phyloP scores from a whole-genome alignment of 2,797 vertebrate genomes.

The Labeo calbasu region DNA sequence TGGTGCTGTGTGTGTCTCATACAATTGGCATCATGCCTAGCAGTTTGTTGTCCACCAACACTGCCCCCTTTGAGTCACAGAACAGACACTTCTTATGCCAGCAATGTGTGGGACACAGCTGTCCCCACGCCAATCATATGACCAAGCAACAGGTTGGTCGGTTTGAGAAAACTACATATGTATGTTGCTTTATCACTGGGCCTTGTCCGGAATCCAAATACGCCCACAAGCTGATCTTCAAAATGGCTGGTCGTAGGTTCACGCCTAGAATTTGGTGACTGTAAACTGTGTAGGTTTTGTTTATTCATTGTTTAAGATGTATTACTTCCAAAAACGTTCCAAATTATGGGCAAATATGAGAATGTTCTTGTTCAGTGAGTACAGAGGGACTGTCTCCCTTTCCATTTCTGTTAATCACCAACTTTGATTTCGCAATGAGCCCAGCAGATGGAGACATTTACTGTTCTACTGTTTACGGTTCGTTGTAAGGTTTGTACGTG shows the following conservation, averaged over 20 bases:
- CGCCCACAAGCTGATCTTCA: background rate
- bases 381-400: background rate
- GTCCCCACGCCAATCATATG: constrained; percentile 19
- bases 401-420: background rate
- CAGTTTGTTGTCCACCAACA: constrained; percentile 70
- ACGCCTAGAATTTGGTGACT: background rate
- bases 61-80: constrained; percentile 67
- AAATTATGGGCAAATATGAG: background rate
- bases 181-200: background rate
- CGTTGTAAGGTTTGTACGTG: background rate
- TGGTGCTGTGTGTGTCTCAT: constrained; percentile 59
- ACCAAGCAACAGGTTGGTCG: constrained; percentile 4
- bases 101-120: constrained; percentile 19
- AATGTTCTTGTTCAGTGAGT: background rate
- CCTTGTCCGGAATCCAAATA: background rate
- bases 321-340: background rate
- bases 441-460: constrained; percentile 74
- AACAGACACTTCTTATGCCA: constrained; percentile 46
- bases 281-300: background rate
- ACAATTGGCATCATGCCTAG: constrained; percentile 69
- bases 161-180: background rate
- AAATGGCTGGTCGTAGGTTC: background rate
- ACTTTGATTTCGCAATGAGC: background rate
- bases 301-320: background rate
- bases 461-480: background rate